Evolutionary conservation across 2,797 vertebrate genomes (phyloP), one percentile per base, ranked within the genome.

Genomic region (Chlorospingus semifuscus): DNA sequence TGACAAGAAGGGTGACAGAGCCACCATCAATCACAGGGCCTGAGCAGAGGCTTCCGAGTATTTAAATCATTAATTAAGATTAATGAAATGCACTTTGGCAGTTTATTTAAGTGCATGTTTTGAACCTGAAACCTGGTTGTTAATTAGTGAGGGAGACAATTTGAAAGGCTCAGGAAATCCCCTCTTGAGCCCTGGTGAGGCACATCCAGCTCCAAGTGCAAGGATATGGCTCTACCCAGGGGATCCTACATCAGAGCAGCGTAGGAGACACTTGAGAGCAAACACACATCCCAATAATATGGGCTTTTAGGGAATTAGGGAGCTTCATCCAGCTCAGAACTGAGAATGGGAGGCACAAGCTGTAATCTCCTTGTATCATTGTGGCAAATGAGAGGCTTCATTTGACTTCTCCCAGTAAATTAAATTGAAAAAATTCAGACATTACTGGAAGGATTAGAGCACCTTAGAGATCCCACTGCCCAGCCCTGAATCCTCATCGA

Each of bases 11-110:
- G 1, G 59, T 29, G 83, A 79, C 50, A 82, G 83, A 41, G 44
- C 70, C 76, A 61, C 78, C 75, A 83, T 90, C 95, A 93, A 80
- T 84, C 89, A 90, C 66, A 14, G 50, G 46, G 46, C 49, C 50
- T 53, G 23, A 76, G 55, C 53, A 72, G 70, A 89, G 66, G 50
- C 66, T 92, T 84, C 74, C 12, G 15, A 72, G 81, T 56, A 66
- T 85, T 87, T 74, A 80, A 95, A 87, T 82, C 47, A 29, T 87
- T 85, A 91, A 96, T 92, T 93, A 87, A 83, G 84, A 95, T 92
- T 82, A 95, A 96, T 83, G 75, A 93, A 92, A 93, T 70, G 44
- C 4, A 4, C 56, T 84, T 90, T 6, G 72, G 66, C 63, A 41
- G 74, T 92, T 91, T 93, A 93, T 87, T 88, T 87, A 92, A 89